Evolutionary conservation across 2,113 vertebrate species (phyloP).

Genomic region (Synchiropus splendidus): DNA sequence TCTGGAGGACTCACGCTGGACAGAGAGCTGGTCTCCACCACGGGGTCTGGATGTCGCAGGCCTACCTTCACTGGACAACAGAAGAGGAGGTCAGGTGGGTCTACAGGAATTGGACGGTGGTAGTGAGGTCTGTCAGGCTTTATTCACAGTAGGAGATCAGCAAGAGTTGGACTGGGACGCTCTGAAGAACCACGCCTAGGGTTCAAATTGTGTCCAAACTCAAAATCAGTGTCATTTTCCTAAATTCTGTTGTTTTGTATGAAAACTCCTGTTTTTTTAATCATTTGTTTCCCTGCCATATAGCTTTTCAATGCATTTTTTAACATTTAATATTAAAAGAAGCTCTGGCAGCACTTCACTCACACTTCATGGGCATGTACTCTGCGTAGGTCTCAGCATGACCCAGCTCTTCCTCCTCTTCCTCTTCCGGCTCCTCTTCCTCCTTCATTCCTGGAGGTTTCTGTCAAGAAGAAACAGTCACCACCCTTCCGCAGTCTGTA

Average conservation of each 20-base stretch:
- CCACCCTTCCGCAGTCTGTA: too few species aligned
- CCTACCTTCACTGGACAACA: slow-evolving; percentile 80
- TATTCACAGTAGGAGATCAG: neutral
- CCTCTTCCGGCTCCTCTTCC: slow-evolving; percentile 93
- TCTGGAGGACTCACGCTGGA: slow-evolving; percentile 94
- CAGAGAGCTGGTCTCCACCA: slow-evolving; percentile 95
- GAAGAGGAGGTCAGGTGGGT: neutral
- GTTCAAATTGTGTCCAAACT: too few species aligned
- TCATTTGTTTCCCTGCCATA: too few species aligned
- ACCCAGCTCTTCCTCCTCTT: slow-evolving; percentile 96
- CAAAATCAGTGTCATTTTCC: too few species aligned
- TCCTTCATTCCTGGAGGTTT: slow-evolving; percentile 84
- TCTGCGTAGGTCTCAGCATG: slow-evolving; percentile 96
- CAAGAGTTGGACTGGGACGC: neutral
- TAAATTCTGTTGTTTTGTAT: too few species aligned
- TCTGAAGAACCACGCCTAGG: too few species aligned
- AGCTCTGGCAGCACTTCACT: slow-evolving; percentile 19
- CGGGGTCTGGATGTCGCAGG: slow-evolving; percentile 89
- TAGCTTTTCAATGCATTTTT: too few species aligned
- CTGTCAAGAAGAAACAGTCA: slow-evolving; percentile 42
- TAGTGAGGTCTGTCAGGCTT: neutral
- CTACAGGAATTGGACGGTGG: neutral
- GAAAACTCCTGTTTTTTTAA: too few species aligned
- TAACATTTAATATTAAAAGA: too few species aligned
- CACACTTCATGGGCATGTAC: slow-evolving; percentile 98